phyloP scores from a whole-genome alignment of 2,113 vertebrate species.

The human (Homo sapiens) region GRCh38 chr7:131904501-131905000 shows the following conservation, averaged over 20 bases:
- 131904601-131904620: neutral
- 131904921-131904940: too few species aligned
- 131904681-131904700: neutral
- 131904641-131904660: neutral
- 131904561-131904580: constrained; percentile 5
- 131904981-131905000: too few species aligned
- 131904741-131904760: neutral
- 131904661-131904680: neutral
- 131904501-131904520: neutral
- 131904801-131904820: neutral
- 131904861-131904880: too few species aligned
- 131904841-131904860: too few species aligned
- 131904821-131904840: too few species aligned
- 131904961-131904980: too few species aligned
- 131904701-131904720: neutral
- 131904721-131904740: neutral
- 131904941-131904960: too few species aligned
- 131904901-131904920: too few species aligned
- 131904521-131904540: neutral
- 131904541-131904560: neutral
- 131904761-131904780: neutral
- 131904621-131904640: neutral
- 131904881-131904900: too few species aligned
- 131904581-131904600: constrained; percentile 17
- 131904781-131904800: neutral